Evolutionary conservation across 2,797 vertebrate genomes (phyloP), one percentile per base, ranked within the genome.

Genomic region (Enteromius anoplus): DNA sequence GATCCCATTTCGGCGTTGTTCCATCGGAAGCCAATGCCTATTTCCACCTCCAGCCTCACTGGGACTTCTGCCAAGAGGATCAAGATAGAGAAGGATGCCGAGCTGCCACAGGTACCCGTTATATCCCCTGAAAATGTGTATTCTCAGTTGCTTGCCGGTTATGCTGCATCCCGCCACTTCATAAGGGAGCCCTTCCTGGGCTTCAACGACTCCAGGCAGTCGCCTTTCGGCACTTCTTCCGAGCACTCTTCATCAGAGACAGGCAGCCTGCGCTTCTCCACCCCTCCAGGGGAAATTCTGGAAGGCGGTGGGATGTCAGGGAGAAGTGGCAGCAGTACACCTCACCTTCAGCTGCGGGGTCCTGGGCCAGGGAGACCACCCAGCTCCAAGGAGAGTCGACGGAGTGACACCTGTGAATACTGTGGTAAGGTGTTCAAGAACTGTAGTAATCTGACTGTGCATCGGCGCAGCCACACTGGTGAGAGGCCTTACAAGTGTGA

Each of bases 341-440:
- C 98, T 68, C 98, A 98, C 88, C 96, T 99, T 89, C 88, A 85
- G 1, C 91, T 97, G 0, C 96, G 97, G 55, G 94, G 95, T 1
- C 97, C 97, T 0, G 97, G 98, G 42, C 97, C 98, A n/a, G 96
- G 98, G 0, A 93, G 97, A 93, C 98, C 98, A 45, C 98, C 98
- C 10, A 98, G 97, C 91, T 99, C 98, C 84, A 99, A 99, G 93
- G 98, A 99, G 85, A 95, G 96, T 87, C 94, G 96, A 68, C 94
- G 98, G 88, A 99, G 97, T 68, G 98, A 99, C 94, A 98, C 98
- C 47, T 99, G 98, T 84, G 98, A 99, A 93, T 99, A 95, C 95
- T 99, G 98, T 92, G 98, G 98, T 92, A 99, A 99, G 93, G 96
- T 99, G 91, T 99, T 99, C 95, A 99, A 98, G 95, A 99, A 99